Base-by-base conservation (phyloP, 2,113 vertebrate species). In the Erpornis zantholeuca region DNA sequence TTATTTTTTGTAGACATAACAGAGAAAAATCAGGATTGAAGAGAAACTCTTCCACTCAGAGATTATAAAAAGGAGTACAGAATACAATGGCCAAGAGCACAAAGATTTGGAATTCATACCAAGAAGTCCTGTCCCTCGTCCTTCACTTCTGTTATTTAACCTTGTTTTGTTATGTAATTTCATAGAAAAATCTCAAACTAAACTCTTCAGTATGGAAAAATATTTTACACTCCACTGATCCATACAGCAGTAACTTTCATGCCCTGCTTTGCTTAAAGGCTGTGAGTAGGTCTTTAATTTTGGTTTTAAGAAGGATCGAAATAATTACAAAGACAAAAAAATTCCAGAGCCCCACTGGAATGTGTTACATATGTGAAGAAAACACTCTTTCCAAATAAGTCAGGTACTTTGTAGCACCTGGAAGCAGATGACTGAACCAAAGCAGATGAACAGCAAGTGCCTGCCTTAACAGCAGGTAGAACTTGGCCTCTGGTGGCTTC, bases 81-180 rank as follows among this genome's bases (percentile, higher is more conserved):
- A 75, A 78, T 38, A 49, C 28, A 77, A 9, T 1, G 25, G 47
- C 21, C 5, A 52, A n/a, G 7, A 69, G 81, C 31, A 87, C 57
- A 11, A 54, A 66, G n/a, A 77, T 16, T 6, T 59, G 11, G 73
- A 70, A 65, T 22, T 28, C 13, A 31, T 35, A 63, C 19, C 38
- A 38, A 12, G 0, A 2, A 24, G 33, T 63, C 31, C 35, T 7
- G 2, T 28, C 28, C 15, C 5, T 38, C 16, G 0, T n/a, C 28
- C 63, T 68, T 59, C 12, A 28, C 6, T 72, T 85, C 50, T 70
- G 8, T 29, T 72, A 68, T 27, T 6, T 64, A 64, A 82, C 11
- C 23, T 3, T 17, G 4, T 12, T 93, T 60, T 66, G 21, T 9
- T 12, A 12, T 19, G n/a, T 16, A 77, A 57, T 69, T 86, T 73